Conservation (phyloP, 2,888 invertebrate genomes). For the Aradus depressus region DNA sequence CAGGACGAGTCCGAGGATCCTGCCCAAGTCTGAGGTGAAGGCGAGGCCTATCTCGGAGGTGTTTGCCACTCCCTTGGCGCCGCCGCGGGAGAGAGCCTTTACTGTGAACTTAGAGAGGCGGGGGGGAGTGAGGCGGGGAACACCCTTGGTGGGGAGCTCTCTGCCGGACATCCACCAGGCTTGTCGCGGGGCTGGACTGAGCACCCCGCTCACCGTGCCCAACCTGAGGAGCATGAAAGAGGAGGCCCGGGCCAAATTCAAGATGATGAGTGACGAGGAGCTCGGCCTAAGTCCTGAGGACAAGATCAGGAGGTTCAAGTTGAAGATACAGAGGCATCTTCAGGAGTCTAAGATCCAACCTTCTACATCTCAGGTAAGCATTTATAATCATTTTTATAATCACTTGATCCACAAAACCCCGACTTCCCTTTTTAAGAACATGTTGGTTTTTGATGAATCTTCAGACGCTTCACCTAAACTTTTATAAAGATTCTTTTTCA, state of each 20-base stretch:
- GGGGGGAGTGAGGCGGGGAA: constrained; percentile 27
- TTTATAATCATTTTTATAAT: background rate
- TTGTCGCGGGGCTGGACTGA: constrained; percentile 36
- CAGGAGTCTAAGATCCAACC: constrained; percentile 18
- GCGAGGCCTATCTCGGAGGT: constrained; percentile 13
- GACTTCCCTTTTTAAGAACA: constrained; percentile 26
- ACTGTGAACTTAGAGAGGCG: constrained; percentile 29
- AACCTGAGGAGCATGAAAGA: constrained; percentile 41
- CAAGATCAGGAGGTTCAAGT: constrained; percentile 45
- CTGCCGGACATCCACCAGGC: constrained; percentile 39
- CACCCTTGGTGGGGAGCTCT: constrained; percentile 37
- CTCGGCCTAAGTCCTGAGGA: constrained; percentile 60
- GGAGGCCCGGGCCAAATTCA: constrained; percentile 52
- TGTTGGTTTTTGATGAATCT: no score
- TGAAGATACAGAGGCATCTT: constrained; percentile 35
- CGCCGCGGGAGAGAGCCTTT: constrained; percentile 12
- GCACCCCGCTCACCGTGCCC: constrained; percentile 44
- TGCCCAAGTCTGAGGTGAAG: constrained; percentile 12
- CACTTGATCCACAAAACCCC: no score
- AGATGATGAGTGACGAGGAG: constrained; percentile 60
- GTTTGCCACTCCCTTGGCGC: constrained; percentile 14
- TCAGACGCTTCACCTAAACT: no score
- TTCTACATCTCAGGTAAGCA: constrained; percentile 20
- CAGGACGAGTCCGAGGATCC: constrained; percentile 14
- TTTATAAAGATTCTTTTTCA: no score